Conservation (phyloP, 2,888 invertebrate genomes). For the Laspeyria flexula region DNA sequence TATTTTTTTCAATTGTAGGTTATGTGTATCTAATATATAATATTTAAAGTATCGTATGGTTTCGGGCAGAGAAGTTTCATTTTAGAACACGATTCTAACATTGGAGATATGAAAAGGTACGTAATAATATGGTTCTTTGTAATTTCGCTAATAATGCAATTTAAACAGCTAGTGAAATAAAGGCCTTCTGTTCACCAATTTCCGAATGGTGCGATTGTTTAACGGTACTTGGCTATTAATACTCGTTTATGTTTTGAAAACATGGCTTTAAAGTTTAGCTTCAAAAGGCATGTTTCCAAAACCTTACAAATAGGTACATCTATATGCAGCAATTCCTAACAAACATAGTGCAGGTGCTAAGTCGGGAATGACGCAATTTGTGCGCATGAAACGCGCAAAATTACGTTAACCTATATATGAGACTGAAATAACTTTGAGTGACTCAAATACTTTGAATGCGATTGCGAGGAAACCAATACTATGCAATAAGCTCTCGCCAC, state of each 20-base stretch:
- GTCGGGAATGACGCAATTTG: constrained; percentile 27
- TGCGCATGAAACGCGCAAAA: constrained; percentile 47
- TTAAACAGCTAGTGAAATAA: not conserved
- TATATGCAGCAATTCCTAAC: not conserved
- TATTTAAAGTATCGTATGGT: too few relatives aligned
- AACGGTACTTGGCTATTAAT: too few relatives aligned
- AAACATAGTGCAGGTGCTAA: constrained; percentile 18
- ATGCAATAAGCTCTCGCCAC: not conserved
- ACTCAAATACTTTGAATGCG: constrained; percentile 30
- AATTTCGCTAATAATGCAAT: not conserved
- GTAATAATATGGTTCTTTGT: too few relatives aligned
- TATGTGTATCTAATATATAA: too few relatives aligned
- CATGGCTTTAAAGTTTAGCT: too few relatives aligned
- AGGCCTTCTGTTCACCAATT: too few relatives aligned
- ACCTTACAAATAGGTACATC: constrained; percentile 4
- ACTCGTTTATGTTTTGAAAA: too few relatives aligned
- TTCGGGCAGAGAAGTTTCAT: too few relatives aligned
- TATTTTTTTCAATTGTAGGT: not conserved
- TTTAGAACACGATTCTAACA: too few relatives aligned
- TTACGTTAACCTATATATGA: constrained; percentile 66
- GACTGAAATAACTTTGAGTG: constrained; percentile 55
- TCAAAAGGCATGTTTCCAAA: not conserved
- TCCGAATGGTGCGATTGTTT: too few relatives aligned
- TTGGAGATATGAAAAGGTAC: too few relatives aligned
- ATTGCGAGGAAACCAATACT: constrained; percentile 33